phyloP scores from a whole-genome alignment of 2,797 vertebrate species.

The Silurus aristotelis region DNA sequence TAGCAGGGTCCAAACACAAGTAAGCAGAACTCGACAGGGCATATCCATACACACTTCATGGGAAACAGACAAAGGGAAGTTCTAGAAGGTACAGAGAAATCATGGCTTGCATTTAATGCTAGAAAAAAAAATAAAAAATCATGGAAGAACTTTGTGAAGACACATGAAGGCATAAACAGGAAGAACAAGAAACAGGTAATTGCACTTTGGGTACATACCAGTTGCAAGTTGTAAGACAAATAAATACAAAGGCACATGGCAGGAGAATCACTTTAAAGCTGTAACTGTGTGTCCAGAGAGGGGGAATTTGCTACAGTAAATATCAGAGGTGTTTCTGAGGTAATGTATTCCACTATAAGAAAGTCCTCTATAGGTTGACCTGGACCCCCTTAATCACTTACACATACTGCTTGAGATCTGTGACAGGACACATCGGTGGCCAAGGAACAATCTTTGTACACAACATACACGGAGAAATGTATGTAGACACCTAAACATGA shows the following conservation, averaged over 20 bases:
- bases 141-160: not conserved
- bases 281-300: not conserved
- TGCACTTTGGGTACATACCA: not conserved
- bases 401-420: too few species aligned
- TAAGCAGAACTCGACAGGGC: not conserved
- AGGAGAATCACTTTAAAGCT: not conserved
- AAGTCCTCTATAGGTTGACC: too few species aligned
- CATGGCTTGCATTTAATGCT: not conserved
- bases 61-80: not conserved
- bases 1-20: not conserved
- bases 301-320: too few species aligned
- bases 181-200: not conserved
- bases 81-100: not conserved
- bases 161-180: not conserved
- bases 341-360: too few species aligned
- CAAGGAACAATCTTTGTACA: too few species aligned
- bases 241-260: not conserved
- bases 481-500: too few species aligned
- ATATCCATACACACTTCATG: not conserved
- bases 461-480: too few species aligned
- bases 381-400: too few species aligned
- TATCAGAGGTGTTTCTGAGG: too few species aligned
- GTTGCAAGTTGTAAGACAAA: not conserved
- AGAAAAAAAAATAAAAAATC: not conserved
- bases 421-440: too few species aligned